A percentile compares a stretch with the other conserved stretches of the same genome.
Conservation (phyloP, 1,140 invertebrate genomes). For the Drosophila mojavensis region DNA sequence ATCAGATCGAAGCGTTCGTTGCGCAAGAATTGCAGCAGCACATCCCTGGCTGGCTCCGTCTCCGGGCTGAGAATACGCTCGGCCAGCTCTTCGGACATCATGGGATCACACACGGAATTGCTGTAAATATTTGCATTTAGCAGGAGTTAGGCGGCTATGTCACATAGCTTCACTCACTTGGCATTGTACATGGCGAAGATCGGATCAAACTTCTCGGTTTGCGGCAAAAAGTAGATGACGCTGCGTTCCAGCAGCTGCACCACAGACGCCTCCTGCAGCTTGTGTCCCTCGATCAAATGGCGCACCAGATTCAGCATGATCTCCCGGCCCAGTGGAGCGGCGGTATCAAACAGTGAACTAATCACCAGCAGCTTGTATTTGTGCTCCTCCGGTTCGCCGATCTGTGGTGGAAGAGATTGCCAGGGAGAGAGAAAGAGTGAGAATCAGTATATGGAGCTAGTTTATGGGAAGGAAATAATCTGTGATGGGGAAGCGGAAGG, state of each 20-base stretch:
- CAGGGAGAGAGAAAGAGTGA: not conserved
- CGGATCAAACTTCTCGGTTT: constrained; percentile 59
- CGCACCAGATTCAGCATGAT: constrained; percentile 91
- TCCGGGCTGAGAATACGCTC: constrained; percentile 73
- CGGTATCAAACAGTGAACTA: constrained; percentile 92
- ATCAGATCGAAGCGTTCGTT: constrained; percentile 75
- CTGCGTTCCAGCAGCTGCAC: constrained; percentile 88
- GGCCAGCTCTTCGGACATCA: constrained; percentile 72
- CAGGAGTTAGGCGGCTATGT: too few relatives aligned
- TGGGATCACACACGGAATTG: constrained; percentile 75
- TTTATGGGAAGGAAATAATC: too few relatives aligned
- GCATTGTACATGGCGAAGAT: constrained; percentile 68
- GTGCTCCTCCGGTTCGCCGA: constrained; percentile 89
- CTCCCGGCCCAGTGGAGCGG: constrained; percentile 92
- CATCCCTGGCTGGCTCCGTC: constrained; percentile 52
- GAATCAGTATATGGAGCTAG: too few relatives aligned
- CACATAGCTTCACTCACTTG: constrained; percentile 58
- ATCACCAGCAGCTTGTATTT: constrained; percentile 93
- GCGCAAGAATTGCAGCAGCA: constrained; percentile 71
- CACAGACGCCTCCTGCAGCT: constrained; percentile 87
- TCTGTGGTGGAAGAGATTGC: constrained; percentile 82
- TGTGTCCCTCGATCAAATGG: constrained; percentile 90
- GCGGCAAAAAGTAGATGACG: constrained; percentile 92
- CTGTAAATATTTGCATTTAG: constrained; percentile 30
- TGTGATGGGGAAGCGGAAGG: too few relatives aligned